Conservation (phyloP, 2,888 invertebrate species). For the Tetranychus truncatus region DNA sequence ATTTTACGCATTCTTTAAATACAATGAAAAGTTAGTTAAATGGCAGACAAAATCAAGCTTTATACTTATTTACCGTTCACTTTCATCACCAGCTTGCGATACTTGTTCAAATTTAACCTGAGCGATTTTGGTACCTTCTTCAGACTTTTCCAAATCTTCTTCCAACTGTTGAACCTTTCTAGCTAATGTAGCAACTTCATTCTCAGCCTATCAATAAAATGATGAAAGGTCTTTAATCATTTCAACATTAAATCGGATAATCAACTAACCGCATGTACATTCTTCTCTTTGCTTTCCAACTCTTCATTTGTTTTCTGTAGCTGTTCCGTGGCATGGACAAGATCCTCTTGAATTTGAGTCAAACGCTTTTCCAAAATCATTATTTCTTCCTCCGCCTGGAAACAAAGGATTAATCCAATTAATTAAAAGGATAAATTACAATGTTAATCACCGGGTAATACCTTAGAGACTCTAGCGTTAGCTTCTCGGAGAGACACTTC, state of each 20-base stretch:
- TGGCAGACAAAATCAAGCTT: neutral
- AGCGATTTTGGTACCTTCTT: slow-evolving; percentile 87
- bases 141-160: slow-evolving; percentile 97
- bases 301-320: slow-evolving; percentile 85
- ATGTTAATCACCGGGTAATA: slow-evolving; percentile 29
- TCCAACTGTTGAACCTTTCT: slow-evolving; percentile 96
- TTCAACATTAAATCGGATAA: neutral
- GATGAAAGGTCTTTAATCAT: neutral
- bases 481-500: slow-evolving; percentile 70
- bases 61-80: slow-evolving; percentile 50
- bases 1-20: slow-evolving; percentile 85
- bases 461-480: slow-evolving; percentile 43
- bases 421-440: neutral
- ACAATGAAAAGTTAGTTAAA: neutral
- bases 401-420: neutral
- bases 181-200: slow-evolving; percentile 93
- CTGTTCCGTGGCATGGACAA: slow-evolving; percentile 91
- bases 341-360: slow-evolving; percentile 94
- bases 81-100: slow-evolving; percentile 98
- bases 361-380: slow-evolving; percentile 96
- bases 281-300: slow-evolving; percentile 96
- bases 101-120: slow-evolving; percentile 96
- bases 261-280: slow-evolving; percentile 78
- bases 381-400: slow-evolving; percentile 58
- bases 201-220: slow-evolving; percentile 49